A percentile compares a stretch with the other conserved stretches of the same genome.
phyloP scores from a whole-genome alignment of 2,888 invertebrate genomes.

The Acleris emargana region DNA sequence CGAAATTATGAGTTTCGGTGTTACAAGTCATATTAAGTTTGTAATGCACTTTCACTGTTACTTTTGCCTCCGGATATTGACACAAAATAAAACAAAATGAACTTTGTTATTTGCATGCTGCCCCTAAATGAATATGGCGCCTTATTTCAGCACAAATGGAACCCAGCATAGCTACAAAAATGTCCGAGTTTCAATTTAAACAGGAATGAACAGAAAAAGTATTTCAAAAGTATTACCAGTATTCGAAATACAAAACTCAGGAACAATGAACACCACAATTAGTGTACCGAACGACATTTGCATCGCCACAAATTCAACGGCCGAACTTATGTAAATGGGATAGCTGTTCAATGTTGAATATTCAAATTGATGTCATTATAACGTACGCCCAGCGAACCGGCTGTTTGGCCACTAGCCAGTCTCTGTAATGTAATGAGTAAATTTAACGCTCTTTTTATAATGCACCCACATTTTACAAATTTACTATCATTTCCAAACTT shows the following conservation, averaged over 20 bases:
- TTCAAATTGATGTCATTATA: slow-evolving; percentile 84
- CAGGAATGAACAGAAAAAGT: neutral
- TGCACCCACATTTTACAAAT: slow-evolving; percentile 7
- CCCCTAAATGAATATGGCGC: too few relatives aligned
- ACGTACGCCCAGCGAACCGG: slow-evolving; percentile 75
- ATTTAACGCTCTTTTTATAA: slow-evolving; percentile 63
- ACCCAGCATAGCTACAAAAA: too few relatives aligned
- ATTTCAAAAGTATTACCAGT: slow-evolving; percentile 13
- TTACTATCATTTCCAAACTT: too few relatives aligned
- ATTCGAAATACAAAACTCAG: slow-evolving; percentile 38
- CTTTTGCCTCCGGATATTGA: neutral
- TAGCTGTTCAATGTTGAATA: slow-evolving; percentile 82
- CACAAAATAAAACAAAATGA: neutral
- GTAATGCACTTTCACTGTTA: neutral
- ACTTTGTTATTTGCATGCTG: too few relatives aligned
- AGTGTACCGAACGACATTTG: slow-evolving; percentile 75
- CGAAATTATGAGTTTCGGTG: slow-evolving; percentile 25
- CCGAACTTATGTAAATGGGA: slow-evolving; percentile 81
- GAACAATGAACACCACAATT: slow-evolving; percentile 74
- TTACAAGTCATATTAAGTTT: slow-evolving; percentile 15
- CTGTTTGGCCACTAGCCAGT: slow-evolving; percentile 79
- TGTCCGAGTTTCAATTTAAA: neutral
- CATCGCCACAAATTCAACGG: slow-evolving; percentile 80
- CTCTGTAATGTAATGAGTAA: slow-evolving; percentile 79
- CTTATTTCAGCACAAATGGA: too few relatives aligned